Evolutionary conservation across 2,888 invertebrate genomes (phyloP), one percentile per base, ranked within the genome.

Genomic region (Mythimna ferrago): DNA sequence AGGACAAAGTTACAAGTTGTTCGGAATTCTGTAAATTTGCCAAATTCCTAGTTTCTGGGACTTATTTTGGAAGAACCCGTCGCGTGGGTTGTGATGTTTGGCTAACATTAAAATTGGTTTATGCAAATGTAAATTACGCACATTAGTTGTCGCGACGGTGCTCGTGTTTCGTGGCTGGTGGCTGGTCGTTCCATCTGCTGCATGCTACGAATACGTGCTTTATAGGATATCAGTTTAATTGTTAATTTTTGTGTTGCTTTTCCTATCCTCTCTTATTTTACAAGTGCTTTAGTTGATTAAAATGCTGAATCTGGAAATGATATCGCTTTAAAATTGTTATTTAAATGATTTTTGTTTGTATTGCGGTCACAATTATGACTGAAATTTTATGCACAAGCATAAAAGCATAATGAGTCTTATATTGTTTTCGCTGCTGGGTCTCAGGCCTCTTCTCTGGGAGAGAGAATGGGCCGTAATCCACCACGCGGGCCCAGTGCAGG

Each of bases 1-100:
- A 88, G 85, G 85, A 87, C 84, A 85, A 86, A 88, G 85, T 87
- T 85, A 77, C 83, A 85, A 83, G 84, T 85, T 80, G 74, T 78
- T 84, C 73, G 78, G 68, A 77, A 88, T 83, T 80, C 68, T 77
- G 80, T 73, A 60, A 86, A 81, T 82, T 78, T 82, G 75, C 71
- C 70, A 81, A 79, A 80, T 82, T 80, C 69, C 69, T 77, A 76
- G 74, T 83, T 75, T 69, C 75, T 64, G 80, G 73, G 78, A 78
- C 86, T 86, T 73, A 73, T 75, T 76, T 80, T 71, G 67, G 71
- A 75, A 80, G 80, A 41, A 53, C 51, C 48, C 71, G 62, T n/a
- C 41, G 61, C 56, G 65, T 63, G 63, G 70, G 73, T 48, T 62
- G 63, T 57, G 70, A 71, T 75, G 73, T 74, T 79, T 78, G 64